Base-by-base conservation (phyloP, 2,888 invertebrate genomes). In the Tipula helvola region DNA sequence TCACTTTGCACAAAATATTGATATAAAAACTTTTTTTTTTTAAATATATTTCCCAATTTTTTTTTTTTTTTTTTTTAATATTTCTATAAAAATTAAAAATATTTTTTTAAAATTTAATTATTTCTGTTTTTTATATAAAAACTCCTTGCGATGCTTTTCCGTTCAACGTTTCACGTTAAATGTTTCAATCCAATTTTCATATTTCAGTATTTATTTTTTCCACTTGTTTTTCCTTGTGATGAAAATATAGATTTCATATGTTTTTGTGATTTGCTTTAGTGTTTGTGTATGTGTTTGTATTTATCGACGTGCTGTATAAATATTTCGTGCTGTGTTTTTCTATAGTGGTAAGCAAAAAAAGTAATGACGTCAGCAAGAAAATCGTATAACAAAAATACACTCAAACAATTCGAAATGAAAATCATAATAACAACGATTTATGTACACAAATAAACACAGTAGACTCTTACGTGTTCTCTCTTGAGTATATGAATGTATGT, bases 221-320 rank as follows among this genome's bases (percentile, higher is more conserved):
- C 71, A 71, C 71, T 71, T 71, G 71, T 71, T 71, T 71, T 71
- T 71, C 57, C 71, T 71, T 71, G 71, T 71, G 71, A 71, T 71
- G 71, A 71, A 71, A 71, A 71, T 71, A 71, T 10, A 28, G 28
- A 8, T 52, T 71, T 71, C 71, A 71, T 71, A 71, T 71, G 71
- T 71, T 71, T 71, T 28, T 4, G 71, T 71, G 52, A 57, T 71
- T 71, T 71, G 10, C 28, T 71, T 28, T 71, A 10, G 71, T 52
- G 28, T n/a, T 16, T 71, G 28, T 52, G 52, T 5, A 52, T 28
- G 71, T 71, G 28, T 10, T 71, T 71, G 52, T 52, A 71, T 71
- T 71, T 28, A 28, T 12, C 71, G 10, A 71, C 28, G 71, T 71
- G 10, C 10, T 71, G 71, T 71, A 28, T 71, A 71, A 3, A 71